Evolutionary conservation across 2,888 invertebrate species (phyloP), one percentile per base, ranked within the genome.

Genomic region (Neuroscelio doddi): DNA sequence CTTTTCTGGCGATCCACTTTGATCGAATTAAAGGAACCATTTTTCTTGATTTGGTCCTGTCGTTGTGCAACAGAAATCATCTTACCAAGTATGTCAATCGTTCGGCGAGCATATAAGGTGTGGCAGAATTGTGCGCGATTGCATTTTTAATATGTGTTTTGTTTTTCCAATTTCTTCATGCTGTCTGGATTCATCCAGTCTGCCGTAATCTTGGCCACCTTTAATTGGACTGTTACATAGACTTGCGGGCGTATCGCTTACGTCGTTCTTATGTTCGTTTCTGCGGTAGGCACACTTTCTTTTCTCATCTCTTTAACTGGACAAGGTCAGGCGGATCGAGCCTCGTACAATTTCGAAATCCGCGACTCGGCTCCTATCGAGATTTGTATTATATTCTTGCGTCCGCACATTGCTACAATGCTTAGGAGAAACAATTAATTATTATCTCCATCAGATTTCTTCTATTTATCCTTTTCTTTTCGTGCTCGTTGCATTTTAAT

Each of bases 241-340:
- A 38, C 17, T 38, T 17, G 38, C 38, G 38, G 38, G 36, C 36
- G 36, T 36, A 36, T 36, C 36, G 36, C 36, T 36, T 36, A 36
- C 36, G 36, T 36, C 36, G 12, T 7, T 12, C 2, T 36, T 15
- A 36, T 36, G 36, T 15, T 14, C 14, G 12, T 14, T 30, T 24
- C 14, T 34, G 27, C 26, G 27, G 12, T 36, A 3, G 24, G 38
- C 27, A 16, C 14, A 51, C 51, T 52, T 44, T 52, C 42, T 52
- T 52, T 32, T 34, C 42, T 24, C 41, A 32, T 26, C 29, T 27
- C 16, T 42, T 26, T 32, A 21, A 7, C 41, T 24, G 34, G 42
- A 15, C 52, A 52, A 52, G 42, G 52, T 41, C 42, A 42, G 26
- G 9, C 41, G 36, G 15, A 29, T 29, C 42, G 52, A 26, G 14